These are phyloP conservation scores for Drosophila orosa DNA, from an alignment of 1,140 invertebrate genomes.

Conservation along the genomic window DNA sequence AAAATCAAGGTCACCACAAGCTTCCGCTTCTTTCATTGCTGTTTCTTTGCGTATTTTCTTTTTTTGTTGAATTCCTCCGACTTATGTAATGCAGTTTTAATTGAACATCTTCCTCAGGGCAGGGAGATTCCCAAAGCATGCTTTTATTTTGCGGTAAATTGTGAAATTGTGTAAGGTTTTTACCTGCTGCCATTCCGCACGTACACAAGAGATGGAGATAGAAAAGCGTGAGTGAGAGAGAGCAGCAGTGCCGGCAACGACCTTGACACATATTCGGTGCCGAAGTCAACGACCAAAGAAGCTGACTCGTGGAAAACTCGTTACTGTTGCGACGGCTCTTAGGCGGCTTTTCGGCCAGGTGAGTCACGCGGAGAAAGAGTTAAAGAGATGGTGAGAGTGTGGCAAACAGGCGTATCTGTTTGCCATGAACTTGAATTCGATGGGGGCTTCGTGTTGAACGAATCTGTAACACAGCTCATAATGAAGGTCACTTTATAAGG, in stretches of 20 bases:
- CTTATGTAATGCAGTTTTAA: conserved; percentile 67
- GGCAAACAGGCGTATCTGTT: conserved; percentile 6
- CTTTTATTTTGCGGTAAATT: conserved; percentile 32
- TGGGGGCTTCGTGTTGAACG: conserved; percentile 4
- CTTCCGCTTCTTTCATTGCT: conserved; percentile 38
- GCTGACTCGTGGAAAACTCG: conserved; percentile 37
- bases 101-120: conserved; percentile 25
- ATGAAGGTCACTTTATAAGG: conserved; percentile 12
- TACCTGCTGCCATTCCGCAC: conserved; percentile 44
- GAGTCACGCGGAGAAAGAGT: conserved; percentile 30
- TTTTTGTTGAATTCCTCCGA: conserved; percentile 14
- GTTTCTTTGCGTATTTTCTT: conserved; percentile 1
- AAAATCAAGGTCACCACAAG: conserved; percentile 35
- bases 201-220: conserved; percentile 46
- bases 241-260: conserved; percentile 38
- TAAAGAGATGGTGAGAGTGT: conserved; percentile 12
- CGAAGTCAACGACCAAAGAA: conserved; percentile 48
- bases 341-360: conserved; percentile 12
- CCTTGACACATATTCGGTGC: conserved; percentile 64
- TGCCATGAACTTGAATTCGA: conserved; percentile 45
- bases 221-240: conserved; percentile 6
- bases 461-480: conserved; percentile 7
- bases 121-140: conserved; percentile 18
- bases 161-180: conserved; percentile 49
- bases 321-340: conserved; percentile 24